phyloP scores from a whole-genome alignment of 2,797 vertebrate species.

The Oreonectes daqikongensis region DNA sequence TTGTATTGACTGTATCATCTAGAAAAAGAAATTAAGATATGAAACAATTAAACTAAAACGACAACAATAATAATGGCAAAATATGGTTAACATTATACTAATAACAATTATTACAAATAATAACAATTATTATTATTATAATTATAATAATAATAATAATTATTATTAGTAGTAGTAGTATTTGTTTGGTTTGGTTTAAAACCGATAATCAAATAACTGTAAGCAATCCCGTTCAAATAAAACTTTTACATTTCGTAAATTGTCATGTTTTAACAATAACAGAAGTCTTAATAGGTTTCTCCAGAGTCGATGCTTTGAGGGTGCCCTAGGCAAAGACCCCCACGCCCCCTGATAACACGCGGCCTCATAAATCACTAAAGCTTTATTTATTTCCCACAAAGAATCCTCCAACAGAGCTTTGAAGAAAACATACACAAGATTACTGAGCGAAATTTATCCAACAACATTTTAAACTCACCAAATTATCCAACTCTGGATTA shows the following conservation, averaged over 20 bases:
- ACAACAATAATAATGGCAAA: not conserved
- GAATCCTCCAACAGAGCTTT: constrained; percentile 15
- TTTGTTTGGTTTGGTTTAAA: no score
- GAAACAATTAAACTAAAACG: not conserved
- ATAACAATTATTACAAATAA: not conserved
- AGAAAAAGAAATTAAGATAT: constrained; percentile 35
- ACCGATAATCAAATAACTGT: no score
- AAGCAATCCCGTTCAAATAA: not conserved
- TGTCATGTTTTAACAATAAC: constrained; percentile 36
- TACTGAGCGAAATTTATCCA: constrained; percentile 1
- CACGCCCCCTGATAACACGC: constrained; percentile 50
- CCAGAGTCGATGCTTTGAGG: constrained; percentile 47
- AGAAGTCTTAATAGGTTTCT: constrained; percentile 34
- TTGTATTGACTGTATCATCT: constrained; percentile 99
- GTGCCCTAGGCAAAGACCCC: constrained; percentile 47
- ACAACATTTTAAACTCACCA: constrained; percentile 79
- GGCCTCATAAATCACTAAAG: constrained; percentile 43
- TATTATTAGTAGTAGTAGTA: no score
- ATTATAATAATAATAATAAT: no score
- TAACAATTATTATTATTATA: not conserved
- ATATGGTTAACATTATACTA: no score
- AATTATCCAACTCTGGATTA: constrained; percentile 94
- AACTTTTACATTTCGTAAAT: not conserved
- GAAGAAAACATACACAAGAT: not conserved
- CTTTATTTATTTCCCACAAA: constrained; percentile 21